Conservation (phyloP, 2,888 invertebrate genomes). For the Alentia gelatinosa region DNA sequence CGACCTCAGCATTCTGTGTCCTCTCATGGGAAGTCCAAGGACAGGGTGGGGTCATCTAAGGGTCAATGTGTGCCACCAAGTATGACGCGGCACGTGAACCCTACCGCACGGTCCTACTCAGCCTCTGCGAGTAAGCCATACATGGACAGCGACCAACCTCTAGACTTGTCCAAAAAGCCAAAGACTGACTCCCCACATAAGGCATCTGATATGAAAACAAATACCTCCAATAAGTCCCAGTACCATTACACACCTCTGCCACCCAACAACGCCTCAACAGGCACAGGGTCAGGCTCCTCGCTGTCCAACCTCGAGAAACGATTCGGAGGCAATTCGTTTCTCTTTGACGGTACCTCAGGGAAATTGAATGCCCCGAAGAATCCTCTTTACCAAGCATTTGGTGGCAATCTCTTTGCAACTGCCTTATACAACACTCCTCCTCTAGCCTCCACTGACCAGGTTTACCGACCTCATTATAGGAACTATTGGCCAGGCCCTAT, state of each 20-base stretch:
- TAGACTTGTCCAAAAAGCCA: slow-evolving; percentile 62
- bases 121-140: neutral
- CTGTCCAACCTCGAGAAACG: slow-evolving; percentile 63
- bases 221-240: slow-evolving; percentile 2
- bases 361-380: slow-evolving; percentile 41
- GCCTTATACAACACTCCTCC: slow-evolving; percentile 61
- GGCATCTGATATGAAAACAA: neutral
- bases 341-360: slow-evolving; percentile 45
- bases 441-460: slow-evolving; percentile 32
- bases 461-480: neutral
- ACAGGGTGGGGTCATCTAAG: neutral
- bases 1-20: neutral
- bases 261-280: neutral
- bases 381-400: slow-evolving; percentile 58
- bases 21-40: neutral
- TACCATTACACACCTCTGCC: slow-evolving; percentile 40
- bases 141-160: slow-evolving; percentile 53
- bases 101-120: neutral
- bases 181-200: slow-evolving; percentile 27
- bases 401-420: slow-evolving; percentile 61
- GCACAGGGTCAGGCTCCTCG: slow-evolving; percentile 50
- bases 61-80: slow-evolving; percentile 43
- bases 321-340: slow-evolving; percentile 64
- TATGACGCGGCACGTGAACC: neutral
- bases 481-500: slow-evolving; percentile 23